phyloP scores from a whole-genome alignment of 2,888 invertebrate genomes.

The Plemyria rubiginata region DNA sequence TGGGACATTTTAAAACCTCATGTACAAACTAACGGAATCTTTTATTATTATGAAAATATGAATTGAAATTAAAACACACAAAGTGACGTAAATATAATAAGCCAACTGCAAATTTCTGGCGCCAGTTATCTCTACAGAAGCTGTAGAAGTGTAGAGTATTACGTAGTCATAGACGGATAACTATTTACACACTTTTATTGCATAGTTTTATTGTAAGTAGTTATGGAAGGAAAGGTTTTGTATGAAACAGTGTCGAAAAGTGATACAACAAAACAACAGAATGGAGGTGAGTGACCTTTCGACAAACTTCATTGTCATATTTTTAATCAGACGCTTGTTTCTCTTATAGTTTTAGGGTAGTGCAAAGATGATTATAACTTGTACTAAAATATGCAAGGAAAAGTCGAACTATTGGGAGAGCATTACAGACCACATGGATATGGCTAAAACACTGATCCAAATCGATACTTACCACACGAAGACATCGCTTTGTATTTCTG shows the following conservation, averaged over 20 bases:
- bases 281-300: constrained; percentile 45
- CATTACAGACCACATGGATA: no score
- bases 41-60: background rate
- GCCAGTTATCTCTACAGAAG: constrained; percentile 3
- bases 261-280: constrained; percentile 36
- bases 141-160: constrained; percentile 2
- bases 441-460: no score
- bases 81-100: constrained; percentile 4
- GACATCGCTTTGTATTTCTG: no score
- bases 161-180: background rate
- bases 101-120: background rate
- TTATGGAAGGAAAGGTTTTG: constrained; percentile 56
- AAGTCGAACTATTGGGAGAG: no score
- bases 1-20: no score
- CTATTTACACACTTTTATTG: no score
- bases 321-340: no score
- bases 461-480: no score
- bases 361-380: no score
- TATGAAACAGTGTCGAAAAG: constrained; percentile 51
- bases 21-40: background rate
- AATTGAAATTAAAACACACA: constrained; percentile 6
- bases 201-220: constrained; percentile 34
- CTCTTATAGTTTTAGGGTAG: no score
- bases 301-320: background rate
- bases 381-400: no score